phyloP scores from a whole-genome alignment of 2,888 invertebrate genomes.

The Amphipyra berbera region DNA sequence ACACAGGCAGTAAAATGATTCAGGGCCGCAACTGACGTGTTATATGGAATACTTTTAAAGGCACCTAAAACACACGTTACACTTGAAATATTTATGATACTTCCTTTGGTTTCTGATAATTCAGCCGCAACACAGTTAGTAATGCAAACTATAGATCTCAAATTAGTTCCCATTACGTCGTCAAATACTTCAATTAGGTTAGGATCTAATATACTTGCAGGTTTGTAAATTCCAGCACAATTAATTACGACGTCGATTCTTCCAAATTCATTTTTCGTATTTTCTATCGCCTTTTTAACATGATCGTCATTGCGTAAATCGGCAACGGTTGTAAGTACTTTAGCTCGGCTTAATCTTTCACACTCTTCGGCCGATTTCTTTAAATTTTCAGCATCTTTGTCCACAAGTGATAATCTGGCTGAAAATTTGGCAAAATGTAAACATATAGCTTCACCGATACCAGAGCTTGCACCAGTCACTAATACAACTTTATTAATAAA shows the following conservation, averaged over 20 bases:
- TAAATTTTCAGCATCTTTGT: conserved; percentile 60
- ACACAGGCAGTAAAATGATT: conserved; percentile 93
- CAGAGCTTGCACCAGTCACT: conserved; percentile 69
- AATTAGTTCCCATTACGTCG: conserved; percentile 62
- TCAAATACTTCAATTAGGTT: conserved; percentile 64
- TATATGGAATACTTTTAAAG: conserved; percentile 78
- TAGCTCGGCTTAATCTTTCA: conserved; percentile 58
- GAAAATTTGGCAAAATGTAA: conserved; percentile 67
- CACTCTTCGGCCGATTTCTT: conserved; percentile 60
- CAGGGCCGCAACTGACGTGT: conserved; percentile 92
- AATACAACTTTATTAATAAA: conserved; percentile 69
- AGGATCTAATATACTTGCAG: conserved; percentile 53
- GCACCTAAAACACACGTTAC: conserved; percentile 29
- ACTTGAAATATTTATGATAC: conserved; percentile 70
- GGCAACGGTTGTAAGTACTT: conserved; percentile 61
- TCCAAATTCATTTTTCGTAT: conserved; percentile 60
- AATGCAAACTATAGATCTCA: conserved; percentile 65
- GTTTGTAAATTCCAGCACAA: conserved; percentile 61
- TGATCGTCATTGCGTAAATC: conserved; percentile 65
- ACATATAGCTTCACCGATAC: conserved; percentile 70
- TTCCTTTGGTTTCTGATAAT: conserved; percentile 64
- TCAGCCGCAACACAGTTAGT: conserved; percentile 58
- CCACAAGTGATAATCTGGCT: conserved; percentile 67
- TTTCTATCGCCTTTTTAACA: conserved; percentile 59
- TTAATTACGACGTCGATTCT: conserved; percentile 70